These are phyloP conservation scores for Sebastolobus altivelis DNA, from an alignment of 2,797 vertebrate species.

Conservation along the genomic window DNA sequence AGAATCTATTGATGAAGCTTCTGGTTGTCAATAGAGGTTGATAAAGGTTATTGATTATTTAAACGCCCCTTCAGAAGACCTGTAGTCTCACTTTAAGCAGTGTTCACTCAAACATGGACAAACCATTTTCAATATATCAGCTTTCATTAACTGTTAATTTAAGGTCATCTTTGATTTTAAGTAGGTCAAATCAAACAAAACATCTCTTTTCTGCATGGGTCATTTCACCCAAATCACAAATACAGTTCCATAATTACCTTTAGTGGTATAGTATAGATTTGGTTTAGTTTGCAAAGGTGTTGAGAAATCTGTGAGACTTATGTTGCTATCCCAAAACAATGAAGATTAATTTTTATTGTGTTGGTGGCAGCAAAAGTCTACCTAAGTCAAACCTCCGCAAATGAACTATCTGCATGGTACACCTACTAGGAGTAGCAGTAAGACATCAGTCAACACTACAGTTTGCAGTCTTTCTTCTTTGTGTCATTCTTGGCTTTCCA, in stretches of 20 bases:
- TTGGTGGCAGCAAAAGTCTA: not conserved
- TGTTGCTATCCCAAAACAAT: not conserved
- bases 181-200: not conserved
- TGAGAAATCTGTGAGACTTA: no score
- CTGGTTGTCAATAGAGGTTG: not conserved
- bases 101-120: not conserved
- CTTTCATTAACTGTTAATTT: not conserved
- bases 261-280: not conserved
- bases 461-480: not conserved
- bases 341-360: not conserved
- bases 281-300: no score
- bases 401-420: not conserved
- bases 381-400: no score
- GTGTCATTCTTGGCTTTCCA: not conserved
- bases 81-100: not conserved
- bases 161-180: not conserved
- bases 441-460: not conserved
- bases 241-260: not conserved
- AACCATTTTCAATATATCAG: not conserved
- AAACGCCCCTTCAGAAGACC: not conserved
- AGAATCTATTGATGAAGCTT: not conserved
- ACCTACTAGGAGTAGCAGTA: not conserved
- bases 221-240: not conserved
- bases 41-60: slow-evolving; percentile 20
- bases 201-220: not conserved